Evolutionary conservation across 2,888 invertebrate species (phyloP).

Genomic region (Drosophila parthenogenetica): DNA sequence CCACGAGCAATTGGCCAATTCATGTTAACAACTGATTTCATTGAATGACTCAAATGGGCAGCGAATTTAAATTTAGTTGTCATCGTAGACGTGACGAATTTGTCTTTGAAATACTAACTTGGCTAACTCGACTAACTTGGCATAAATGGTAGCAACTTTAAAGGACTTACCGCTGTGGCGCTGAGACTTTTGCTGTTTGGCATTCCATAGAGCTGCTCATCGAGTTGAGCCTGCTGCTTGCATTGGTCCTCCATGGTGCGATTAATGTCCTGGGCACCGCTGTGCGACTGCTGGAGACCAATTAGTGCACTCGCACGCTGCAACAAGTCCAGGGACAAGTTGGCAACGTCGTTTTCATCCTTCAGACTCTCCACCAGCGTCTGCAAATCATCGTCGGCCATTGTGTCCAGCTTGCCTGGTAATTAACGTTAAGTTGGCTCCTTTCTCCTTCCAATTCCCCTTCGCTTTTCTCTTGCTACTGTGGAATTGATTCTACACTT

Average conservation of each 20-base stretch:
- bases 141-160: not conserved
- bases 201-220: conserved; percentile 27
- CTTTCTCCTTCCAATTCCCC: not conserved
- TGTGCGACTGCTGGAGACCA: conserved; percentile 56
- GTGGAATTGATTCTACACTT: not conserved
- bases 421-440: conserved; percentile 12
- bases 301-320: conserved; percentile 72
- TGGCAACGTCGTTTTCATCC: conserved; percentile 71
- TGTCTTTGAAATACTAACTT: not conserved
- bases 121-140: not conserved
- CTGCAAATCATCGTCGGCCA: conserved; percentile 72
- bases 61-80: no score
- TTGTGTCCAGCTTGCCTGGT: conserved; percentile 21
- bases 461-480: not conserved
- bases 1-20: conserved; percentile 9
- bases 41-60: not conserved
- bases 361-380: conserved; percentile 73
- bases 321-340: conserved; percentile 77
- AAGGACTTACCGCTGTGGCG: conserved; percentile 2
- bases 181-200: conserved; percentile 7
- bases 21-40: conserved; percentile 8
- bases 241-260: conserved; percentile 73
- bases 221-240: conserved; percentile 59
- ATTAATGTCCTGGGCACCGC: conserved; percentile 59
- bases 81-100: not conserved